A percentile compares a stretch with the other conserved stretches of the same genome.
phyloP scores from a whole-genome alignment of 2,888 invertebrate species.

The Limnephilus auricula region DNA sequence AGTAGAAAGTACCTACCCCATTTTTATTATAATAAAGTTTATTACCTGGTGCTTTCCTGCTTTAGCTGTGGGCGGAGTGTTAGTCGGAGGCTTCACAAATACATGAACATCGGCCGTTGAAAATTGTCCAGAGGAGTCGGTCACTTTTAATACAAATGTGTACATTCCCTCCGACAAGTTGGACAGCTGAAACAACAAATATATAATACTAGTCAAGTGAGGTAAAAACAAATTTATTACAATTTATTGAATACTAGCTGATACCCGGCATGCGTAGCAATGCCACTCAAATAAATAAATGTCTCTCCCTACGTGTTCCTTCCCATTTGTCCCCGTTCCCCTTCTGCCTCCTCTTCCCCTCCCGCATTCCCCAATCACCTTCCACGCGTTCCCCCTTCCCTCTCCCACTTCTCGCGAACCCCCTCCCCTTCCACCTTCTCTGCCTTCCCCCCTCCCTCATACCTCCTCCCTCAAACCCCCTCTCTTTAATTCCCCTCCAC shows the following conservation, averaged over 20 bases:
- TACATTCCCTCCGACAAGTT: conserved; percentile 96
- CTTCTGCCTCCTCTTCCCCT: too few species aligned
- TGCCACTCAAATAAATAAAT: too few species aligned
- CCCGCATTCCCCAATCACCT: too few species aligned
- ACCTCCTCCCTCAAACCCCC: too few species aligned
- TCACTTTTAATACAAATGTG: conserved; percentile 94
- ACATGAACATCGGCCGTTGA: conserved; percentile 93
- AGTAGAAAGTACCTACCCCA: not conserved
- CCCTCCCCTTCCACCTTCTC: too few species aligned
- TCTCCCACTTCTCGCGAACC: too few species aligned
- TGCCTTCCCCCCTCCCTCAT: too few species aligned
- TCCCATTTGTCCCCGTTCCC: too few species aligned
- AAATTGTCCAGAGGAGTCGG: conserved; percentile 92
- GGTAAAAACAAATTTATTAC: not conserved
- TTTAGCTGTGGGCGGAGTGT: conserved; percentile 87
- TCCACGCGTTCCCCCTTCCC: too few species aligned
- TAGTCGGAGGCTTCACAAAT: conserved; percentile 93
- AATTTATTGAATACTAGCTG: not conserved
- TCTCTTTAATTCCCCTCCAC: too few species aligned
- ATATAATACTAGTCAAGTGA: not conserved
- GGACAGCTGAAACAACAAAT: conserved; percentile 78
- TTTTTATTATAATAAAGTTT: not conserved
- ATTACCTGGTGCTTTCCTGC: conserved; percentile 78
- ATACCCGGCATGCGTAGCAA: too few species aligned
- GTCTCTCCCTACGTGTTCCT: too few species aligned